Base-by-base conservation (phyloP, 2,797 vertebrate species). In the Pseudochromis fuscus region DNA sequence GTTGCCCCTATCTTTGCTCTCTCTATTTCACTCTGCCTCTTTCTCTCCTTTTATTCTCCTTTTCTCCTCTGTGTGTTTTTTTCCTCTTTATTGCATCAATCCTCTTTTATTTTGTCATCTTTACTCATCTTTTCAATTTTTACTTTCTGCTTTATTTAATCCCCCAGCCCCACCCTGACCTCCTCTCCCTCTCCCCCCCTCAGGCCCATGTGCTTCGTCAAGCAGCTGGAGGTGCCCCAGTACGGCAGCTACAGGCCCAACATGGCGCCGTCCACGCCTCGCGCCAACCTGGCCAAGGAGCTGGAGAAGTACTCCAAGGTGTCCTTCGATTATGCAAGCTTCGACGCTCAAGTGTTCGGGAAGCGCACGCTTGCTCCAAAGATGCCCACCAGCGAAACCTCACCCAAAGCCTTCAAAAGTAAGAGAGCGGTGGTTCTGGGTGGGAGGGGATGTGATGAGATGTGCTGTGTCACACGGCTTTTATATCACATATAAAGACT, bases 361-460 rank as follows among this genome's bases (percentile, higher is more conserved):
- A 98, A 97, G 94, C 97, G 95, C 91, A 94, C 96, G 95, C 96
- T 99, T 93, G 96, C 96, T 92, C 97, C 97, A 96, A 98, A 99
- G 96, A 97, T 97, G 94, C 95, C 94, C 94, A 95, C 96, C 95
- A 96, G 95, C 94, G 97, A 98, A 96, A 96, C 93, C 94, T 98
- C 97, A 97, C 96, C 96, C 79, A 98, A 98, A 97, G 96, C 96
- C 95, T 98, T 98, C 95, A 98, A 98, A 96, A 95, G 98, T 99
- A 95, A 96, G 96, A 61, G 2, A 35, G 16, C 9, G 18, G 6
- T 40, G 37, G 16, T 40, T 40, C 16, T 40, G 11, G 12, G 12
- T 37, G n/a, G n/a, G n/a, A n/a, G n/a, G n/a, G n/a, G n/a, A n/a
- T n/a, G n/a, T n/a, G n/a, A n/a, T n/a, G n/a, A n/a, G n/a, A n/a